Evolutionary conservation across 2,797 vertebrate genomes (phyloP), one percentile per base, ranked within the genome.

Genomic region (Pseudomugil gertrudae): DNA sequence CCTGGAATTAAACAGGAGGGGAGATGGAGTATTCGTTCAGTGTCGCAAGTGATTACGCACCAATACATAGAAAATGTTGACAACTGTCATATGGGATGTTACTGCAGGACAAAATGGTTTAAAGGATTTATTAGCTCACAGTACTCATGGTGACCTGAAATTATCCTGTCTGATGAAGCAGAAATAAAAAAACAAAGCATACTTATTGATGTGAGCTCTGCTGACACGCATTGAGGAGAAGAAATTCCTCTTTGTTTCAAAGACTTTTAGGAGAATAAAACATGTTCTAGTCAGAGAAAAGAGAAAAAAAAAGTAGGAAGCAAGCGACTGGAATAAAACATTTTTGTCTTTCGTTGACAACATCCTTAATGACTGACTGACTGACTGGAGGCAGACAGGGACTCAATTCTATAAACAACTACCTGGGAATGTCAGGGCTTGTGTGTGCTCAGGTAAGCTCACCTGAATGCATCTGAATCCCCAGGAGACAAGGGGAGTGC

Each of bases 381-480:
- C 64, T 82, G 75, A 72, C 72, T 71, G 62, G 43, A 85, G 57
- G 80, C 78, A 89, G 83, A 88, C 59, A 38, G 77, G 74, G 77
- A 81, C 74, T 84, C 67, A 63, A 58, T 79, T 85, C 63, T 74
- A 80, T 84, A 88, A 90, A 90, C 85, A 87, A 77, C 65, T 68
- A 72, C 61, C 70, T 70, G 86, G 82, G 84, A 90, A 82, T 84
- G 81, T 78, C 57, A 27, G 11, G 60, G 66, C 76, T 72, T 51
- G 69, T 90, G 84, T 87, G 85, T 89, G 79, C 74, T 88, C 82
- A 83, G 80, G 79, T 89, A 91, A 90, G 79, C 82, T 89, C 84
- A 89, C 83, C 88, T 91, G 78, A 91, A 90, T 85, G 79, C 77
- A 76, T 60, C 38, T 4, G 35, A 81, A 87, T 82, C 64, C 69